Conservation (phyloP, 2,797 vertebrate genomes). For the Denticeps clupeoides region DNA sequence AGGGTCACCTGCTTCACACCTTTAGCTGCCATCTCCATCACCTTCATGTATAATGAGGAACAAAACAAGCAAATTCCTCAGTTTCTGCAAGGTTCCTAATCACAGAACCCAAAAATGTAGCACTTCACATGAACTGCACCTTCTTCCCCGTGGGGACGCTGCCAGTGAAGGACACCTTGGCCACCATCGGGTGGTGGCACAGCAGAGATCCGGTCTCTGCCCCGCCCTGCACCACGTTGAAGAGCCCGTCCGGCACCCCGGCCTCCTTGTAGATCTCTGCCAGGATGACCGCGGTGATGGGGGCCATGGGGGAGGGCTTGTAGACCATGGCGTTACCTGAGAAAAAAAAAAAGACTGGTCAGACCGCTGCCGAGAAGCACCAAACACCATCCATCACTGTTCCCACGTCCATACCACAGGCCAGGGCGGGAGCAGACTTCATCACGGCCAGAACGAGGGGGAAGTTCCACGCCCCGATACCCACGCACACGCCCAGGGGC, state of each 20-base stretch:
- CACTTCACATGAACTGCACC: conserved; percentile 47
- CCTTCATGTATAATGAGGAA: too few relatives aligned
- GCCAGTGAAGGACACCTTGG: conserved; percentile 93
- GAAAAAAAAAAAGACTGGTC: background rate
- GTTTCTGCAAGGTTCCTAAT: too few relatives aligned
- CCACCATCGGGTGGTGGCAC: conserved; percentile 78
- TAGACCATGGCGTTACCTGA: conserved; percentile 90
- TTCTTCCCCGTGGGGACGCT: conserved; percentile 89
- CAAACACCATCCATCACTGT: too few relatives aligned
- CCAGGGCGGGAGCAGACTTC: conserved; percentile 88
- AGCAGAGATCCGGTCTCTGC: conserved; percentile 80
- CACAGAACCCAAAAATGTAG: too few relatives aligned
- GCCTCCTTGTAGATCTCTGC: conserved; percentile 89
- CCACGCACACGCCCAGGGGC: conserved; percentile 83
- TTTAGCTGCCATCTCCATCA: conserved; percentile 86
- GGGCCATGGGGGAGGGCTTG: conserved; percentile 90
- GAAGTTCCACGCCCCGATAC: conserved; percentile 94
- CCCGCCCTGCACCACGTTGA: conserved; percentile 89
- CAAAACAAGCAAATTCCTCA: too few relatives aligned
- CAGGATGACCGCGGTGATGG: conserved; percentile 71
- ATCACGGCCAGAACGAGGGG: conserved; percentile 83
- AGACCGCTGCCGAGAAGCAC: too few relatives aligned
- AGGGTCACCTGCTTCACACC: conserved; percentile 84
- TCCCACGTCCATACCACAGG: conserved; percentile 87
- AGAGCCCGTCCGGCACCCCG: conserved; percentile 78